Evolutionary conservation across 1,140 invertebrate species (phyloP), one percentile per base, ranked within the genome.

Genomic region (Zeugodacus cucurbitae): DNA sequence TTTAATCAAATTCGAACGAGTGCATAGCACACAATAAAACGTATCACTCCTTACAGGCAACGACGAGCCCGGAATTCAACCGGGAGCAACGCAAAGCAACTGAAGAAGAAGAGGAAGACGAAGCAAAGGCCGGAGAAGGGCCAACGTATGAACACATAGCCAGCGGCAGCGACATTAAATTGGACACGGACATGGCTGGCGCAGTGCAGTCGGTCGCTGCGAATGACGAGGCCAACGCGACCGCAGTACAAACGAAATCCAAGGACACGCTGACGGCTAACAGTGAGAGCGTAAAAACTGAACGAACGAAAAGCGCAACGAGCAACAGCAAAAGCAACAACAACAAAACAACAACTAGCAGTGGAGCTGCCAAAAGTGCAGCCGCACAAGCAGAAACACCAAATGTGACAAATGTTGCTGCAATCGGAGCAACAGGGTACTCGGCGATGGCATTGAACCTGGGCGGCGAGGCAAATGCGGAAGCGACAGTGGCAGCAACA

Each of bases 401-500:
- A 17, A 86, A 86, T 48, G 74, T 82, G 41, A 48, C 26, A 48
- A 82, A 82, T 82, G 74, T 82, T 82, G 74, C 41, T 82, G 34
- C 41, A 82, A 41, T 3, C 44, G 74, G 74, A 88, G 64, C 86
- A 86, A 67, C 87, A 86, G 41, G 67, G 87, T 82, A 57, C 74
- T 59, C 88, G 87, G 14, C 48, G 44, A 48, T 64, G 34, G 59
- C 70, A 86, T 86, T 86, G 85, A 86, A 86, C 85, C 85, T 86
- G 85, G 85, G 29, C 48, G 85, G n/a, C 29, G 85, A 59, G 26
- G 85, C 26, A 59, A 34, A 14, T 34, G 22, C n/a, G 29, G 58
- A 62, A 62, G 37, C 85, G 34, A 59, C 85, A 10, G n/a, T 14
- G n/a, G 74, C 41, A 26, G 20, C 41, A 48, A n/a, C 74, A 48